Conservation (phyloP, 1,140 invertebrate genomes). For the Chrysomallon squamiferum region DNA sequence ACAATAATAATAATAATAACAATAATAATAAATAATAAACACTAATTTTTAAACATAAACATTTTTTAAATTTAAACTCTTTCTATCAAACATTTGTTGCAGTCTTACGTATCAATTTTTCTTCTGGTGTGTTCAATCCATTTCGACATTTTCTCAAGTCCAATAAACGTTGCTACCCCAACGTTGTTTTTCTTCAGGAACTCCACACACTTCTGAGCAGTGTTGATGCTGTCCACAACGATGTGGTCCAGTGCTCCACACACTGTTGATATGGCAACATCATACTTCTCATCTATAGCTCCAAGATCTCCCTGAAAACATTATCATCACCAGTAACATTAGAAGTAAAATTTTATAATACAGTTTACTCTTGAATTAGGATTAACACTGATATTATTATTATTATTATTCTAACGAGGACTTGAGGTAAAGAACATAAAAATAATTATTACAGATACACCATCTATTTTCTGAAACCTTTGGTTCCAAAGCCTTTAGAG, state of each 20-base stretch:
- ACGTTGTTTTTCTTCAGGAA: slow-evolving; percentile 79
- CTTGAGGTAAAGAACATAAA: too few relatives aligned
- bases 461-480: too few relatives aligned
- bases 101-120: slow-evolving; percentile 61
- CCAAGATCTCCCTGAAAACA: slow-evolving; percentile 92
- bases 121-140: slow-evolving; percentile 56
- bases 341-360: background rate
- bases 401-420: background rate
- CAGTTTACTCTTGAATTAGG: background rate
- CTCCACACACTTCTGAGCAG: slow-evolving; percentile 84
- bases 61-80: too few relatives aligned
- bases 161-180: slow-evolving; percentile 69
- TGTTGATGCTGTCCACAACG: slow-evolving; percentile 87
- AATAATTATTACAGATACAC: too few relatives aligned
- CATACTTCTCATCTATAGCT: slow-evolving; percentile 91
- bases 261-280: slow-evolving; percentile 94
- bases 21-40: background rate
- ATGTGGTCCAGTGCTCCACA: slow-evolving; percentile 89
- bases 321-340: background rate
- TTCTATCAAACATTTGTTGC: too few relatives aligned
- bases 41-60: too few relatives aligned
- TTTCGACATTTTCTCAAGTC: slow-evolving; percentile 68
- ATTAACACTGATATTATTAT: background rate
- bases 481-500: too few relatives aligned
- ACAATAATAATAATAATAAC: background rate